These are phyloP conservation scores for Homarus gammarus DNA, from an alignment of 2,888 invertebrate genomes.

Conservation along the genomic window DNA sequence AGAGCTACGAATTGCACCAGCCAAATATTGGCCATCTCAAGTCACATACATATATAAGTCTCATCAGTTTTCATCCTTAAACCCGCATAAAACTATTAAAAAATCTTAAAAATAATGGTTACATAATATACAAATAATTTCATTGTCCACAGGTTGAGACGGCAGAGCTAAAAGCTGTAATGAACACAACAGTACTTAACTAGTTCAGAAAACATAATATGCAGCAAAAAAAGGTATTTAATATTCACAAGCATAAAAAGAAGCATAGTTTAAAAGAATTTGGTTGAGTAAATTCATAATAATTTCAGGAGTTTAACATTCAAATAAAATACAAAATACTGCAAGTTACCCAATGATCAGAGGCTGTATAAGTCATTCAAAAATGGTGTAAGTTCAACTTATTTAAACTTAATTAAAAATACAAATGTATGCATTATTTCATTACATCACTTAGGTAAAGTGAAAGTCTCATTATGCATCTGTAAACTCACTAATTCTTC, in stretches of 20 bases:
- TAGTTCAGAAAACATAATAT: background rate
- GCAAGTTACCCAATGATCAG: too few relatives aligned
- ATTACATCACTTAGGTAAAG: too few relatives aligned
- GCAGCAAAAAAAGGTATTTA: background rate
- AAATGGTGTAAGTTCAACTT: too few relatives aligned
- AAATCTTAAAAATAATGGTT: background rate
- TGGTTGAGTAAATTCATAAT: too few relatives aligned
- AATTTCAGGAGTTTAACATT: too few relatives aligned
- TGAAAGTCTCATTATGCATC: too few relatives aligned
- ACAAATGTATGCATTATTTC: too few relatives aligned
- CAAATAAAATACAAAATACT: too few relatives aligned
- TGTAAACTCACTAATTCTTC: too few relatives aligned
- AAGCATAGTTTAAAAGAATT: background rate
- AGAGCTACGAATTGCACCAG: background rate
- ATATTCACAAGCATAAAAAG: background rate
- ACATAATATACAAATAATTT: conserved; percentile 5
- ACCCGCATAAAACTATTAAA: conserved; percentile 11
- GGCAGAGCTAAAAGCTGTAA: background rate
- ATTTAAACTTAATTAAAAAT: too few relatives aligned
- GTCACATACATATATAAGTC: background rate
- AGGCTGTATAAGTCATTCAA: too few relatives aligned
- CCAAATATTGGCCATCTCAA: conserved; percentile 50
- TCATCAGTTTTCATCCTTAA: background rate
- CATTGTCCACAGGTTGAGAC: background rate
- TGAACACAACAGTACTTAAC: background rate